phyloP scores from a whole-genome alignment of 1,140 invertebrate genomes.

The Vanessa tameamea region DNA sequence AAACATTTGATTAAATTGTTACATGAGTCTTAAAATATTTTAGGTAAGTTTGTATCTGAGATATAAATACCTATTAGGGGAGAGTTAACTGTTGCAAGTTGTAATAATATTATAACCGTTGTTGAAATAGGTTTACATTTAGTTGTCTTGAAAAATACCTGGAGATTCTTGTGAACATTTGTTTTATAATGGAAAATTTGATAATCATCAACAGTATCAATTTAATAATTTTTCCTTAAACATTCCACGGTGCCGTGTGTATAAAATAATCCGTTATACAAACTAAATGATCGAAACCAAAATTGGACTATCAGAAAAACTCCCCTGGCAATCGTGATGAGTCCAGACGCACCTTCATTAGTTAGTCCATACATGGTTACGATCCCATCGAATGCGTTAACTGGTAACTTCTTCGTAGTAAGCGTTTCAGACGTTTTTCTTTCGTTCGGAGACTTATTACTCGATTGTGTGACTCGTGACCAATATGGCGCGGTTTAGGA shows the following conservation, averaged over 20 bases:
- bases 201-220: no score
- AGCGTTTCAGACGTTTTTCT: constrained; percentile 10
- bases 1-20: no score
- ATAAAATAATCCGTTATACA: background rate
- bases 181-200: no score
- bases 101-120: no score
- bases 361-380: constrained; percentile 44
- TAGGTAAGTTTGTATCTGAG: no score
- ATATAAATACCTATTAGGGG: no score
- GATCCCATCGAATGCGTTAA: constrained; percentile 33
- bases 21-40: no score
- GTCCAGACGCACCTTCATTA: constrained; percentile 45
- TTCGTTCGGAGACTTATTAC: background rate
- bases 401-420: constrained; percentile 21
- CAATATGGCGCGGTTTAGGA: constrained; percentile 3
- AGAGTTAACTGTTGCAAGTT: no score
- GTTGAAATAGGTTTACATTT: no score
- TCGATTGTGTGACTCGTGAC: background rate
- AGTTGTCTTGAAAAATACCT: no score
- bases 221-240: background rate
- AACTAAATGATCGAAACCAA: constrained; percentile 4
- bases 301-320: constrained; percentile 44
- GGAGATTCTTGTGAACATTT: no score
- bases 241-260: background rate
- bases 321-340: constrained; percentile 29